Conservation (phyloP, 2,888 invertebrate species). For the Sabatieria punctata region DNA sequence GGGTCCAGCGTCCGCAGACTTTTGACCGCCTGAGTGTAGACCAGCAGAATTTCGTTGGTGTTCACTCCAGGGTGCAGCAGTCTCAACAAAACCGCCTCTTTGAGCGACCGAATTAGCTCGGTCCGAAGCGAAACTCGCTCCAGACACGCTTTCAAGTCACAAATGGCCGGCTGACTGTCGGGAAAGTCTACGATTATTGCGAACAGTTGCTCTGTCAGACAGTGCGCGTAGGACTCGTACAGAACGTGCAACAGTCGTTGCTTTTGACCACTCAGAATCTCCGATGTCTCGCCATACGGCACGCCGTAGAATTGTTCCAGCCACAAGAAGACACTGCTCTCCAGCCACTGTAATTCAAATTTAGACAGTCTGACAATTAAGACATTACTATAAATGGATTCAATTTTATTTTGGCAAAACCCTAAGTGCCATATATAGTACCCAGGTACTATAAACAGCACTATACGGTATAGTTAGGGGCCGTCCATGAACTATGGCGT, state of each 20-base stretch:
- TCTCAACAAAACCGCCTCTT: conserved; percentile 29
- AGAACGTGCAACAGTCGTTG: neutral
- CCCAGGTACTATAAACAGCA: no score
- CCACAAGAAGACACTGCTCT: no score
- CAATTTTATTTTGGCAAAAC: no score
- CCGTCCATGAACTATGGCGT: no score
- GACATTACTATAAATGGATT: no score
- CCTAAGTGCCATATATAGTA: no score
- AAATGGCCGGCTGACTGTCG: conserved; percentile 33
- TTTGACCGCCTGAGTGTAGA: conserved; percentile 84
- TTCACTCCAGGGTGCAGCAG: conserved; percentile 48
- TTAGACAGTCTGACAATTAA: no score
- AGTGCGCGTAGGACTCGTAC: neutral
- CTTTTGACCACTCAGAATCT: no score
- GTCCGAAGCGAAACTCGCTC: conserved; percentile 30
- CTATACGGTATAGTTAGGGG: no score
- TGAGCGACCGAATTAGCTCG: conserved; percentile 27
- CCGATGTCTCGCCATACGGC: no score
- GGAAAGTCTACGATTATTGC: conserved; percentile 36
- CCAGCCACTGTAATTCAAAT: no score
- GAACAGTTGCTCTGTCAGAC: conserved; percentile 30
- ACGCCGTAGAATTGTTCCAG: no score
- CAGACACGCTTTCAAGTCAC: conserved; percentile 31
- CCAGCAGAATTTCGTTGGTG: conserved; percentile 83
- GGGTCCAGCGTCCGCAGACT: conserved; percentile 78